Percentiles rank a stretch among this genome's conserved stretches.
Evolutionary conservation across 64 coral and sea anemone genomes (phyloP).

Genomic region (Montipora foliosa): DNA sequence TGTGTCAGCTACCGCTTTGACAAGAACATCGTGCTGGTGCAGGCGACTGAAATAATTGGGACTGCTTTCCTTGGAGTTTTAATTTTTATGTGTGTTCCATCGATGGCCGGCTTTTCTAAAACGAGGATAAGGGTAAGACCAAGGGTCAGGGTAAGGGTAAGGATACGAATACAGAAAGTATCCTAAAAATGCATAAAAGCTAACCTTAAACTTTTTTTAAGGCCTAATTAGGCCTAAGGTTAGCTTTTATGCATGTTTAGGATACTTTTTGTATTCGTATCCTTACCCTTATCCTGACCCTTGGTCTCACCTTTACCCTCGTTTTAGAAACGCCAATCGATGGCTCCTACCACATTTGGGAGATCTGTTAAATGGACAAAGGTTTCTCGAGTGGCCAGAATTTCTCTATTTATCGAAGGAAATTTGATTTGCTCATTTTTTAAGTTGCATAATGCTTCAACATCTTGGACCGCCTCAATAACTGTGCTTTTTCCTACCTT

Average conservation of each 20-base stretch:
- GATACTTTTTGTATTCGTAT: no score
- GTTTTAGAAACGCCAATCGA: not conserved
- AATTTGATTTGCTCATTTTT: constrained; percentile 29
- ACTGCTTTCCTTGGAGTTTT: constrained; percentile 19
- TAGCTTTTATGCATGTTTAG: no score
- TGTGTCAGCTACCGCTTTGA: constrained; percentile 43
- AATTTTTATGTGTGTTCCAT: constrained; percentile 55
- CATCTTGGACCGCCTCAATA: constrained; percentile 42
- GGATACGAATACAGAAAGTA: no score
- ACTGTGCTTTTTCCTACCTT: constrained; percentile 46
- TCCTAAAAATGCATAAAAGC: no score
- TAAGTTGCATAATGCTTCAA: constrained; percentile 5
- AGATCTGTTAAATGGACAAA: not conserved
- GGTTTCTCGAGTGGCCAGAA: not conserved
- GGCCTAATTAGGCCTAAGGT: no score
- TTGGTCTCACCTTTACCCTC: no score
- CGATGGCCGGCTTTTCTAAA: not conserved
- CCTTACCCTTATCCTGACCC: no score
- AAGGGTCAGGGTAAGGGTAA: no score
- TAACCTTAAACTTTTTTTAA: no score
- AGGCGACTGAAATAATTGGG: constrained; percentile 32
- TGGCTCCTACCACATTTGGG: constrained; percentile 35
- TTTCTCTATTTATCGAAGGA: not conserved
- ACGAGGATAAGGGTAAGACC: no score
- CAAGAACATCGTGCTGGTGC: constrained; percentile 20